Evolutionary conservation across 2,888 invertebrate species (phyloP).

Genomic region (Marasmarcha lunaedactyla): DNA sequence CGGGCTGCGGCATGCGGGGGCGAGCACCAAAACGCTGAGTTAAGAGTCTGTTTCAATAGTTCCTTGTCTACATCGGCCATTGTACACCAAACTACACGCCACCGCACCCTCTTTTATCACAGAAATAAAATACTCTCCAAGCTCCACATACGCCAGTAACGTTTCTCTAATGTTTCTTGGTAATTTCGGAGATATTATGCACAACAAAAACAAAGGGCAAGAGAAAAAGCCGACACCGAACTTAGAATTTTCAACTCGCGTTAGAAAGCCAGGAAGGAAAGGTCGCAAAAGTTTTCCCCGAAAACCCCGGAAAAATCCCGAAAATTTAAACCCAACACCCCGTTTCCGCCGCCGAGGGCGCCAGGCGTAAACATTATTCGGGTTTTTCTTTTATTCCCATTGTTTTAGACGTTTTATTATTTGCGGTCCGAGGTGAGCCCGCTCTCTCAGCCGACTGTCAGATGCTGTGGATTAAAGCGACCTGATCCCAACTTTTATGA

Average conservation of each 20-base stretch:
- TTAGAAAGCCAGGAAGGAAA: constrained; percentile 58
- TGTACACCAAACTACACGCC: not conserved
- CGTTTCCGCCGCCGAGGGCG: constrained; percentile 43
- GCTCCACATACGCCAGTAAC: not conserved
- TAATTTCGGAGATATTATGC: not conserved
- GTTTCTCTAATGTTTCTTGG: not conserved
- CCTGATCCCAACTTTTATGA: constrained; percentile 16
- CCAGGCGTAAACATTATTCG: constrained; percentile 55
- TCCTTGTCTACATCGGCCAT: too few relatives aligned
- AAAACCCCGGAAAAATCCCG: constrained; percentile 46
- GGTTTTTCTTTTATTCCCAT: constrained; percentile 52
- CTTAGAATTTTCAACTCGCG: constrained; percentile 15
- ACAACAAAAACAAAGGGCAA: not conserved
- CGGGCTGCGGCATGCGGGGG: too few relatives aligned
- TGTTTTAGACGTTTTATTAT: constrained; percentile 57
- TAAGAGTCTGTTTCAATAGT: constrained; percentile 5
- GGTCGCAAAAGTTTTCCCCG: constrained; percentile 42
- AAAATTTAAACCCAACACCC: constrained; percentile 51
- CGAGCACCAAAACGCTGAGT: not conserved
- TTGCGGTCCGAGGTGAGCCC: constrained; percentile 32
- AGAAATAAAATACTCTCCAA: not conserved
- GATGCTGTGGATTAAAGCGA: constrained; percentile 6
- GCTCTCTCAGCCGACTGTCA: constrained; percentile 10
- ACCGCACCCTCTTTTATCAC: not conserved
- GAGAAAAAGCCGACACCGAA: constrained; percentile 2